Evolutionary conservation across 2,797 vertebrate genomes (phyloP).

Genomic region (Aphelocoma californica): DNA sequence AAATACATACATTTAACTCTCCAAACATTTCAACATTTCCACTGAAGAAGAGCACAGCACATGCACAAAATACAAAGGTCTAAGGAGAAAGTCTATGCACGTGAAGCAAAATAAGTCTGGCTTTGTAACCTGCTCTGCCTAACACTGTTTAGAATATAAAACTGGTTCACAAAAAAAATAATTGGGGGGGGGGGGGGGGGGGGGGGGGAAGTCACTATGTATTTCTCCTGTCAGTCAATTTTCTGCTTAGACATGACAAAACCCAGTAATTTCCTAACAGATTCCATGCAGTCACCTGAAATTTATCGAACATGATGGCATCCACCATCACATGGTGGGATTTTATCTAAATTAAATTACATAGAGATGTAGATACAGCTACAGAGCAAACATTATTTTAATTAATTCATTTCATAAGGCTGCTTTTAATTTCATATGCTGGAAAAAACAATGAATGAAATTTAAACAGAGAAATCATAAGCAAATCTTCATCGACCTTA

Average conservation of each 20-base stretch:
- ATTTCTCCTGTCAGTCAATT: neutral
- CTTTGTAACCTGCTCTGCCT: neutral
- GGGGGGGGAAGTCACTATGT: neutral
- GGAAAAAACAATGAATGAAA: neutral
- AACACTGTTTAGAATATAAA: neutral
- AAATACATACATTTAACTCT: neutral
- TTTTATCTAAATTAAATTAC: neutral
- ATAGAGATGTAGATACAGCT: neutral
- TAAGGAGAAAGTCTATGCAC: neutral
- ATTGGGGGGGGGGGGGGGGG: neutral
- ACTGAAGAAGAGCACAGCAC: neutral
- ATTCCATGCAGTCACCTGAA: neutral
- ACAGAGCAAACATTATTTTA: neutral
- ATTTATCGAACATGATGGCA: accelerated
- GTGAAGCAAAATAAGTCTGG: neutral
- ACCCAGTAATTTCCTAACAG: neutral
- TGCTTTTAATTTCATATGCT: neutral
- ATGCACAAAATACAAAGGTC: neutral
- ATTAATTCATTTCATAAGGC: neutral
- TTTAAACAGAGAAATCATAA: neutral
- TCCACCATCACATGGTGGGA: neutral
- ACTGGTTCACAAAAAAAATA: neutral
- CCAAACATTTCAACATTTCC: neutral
- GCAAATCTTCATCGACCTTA: neutral
- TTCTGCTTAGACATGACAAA: neutral